Evolutionary conservation across 2,888 invertebrate species (phyloP).

Genomic region (Physocephala rufipes): DNA sequence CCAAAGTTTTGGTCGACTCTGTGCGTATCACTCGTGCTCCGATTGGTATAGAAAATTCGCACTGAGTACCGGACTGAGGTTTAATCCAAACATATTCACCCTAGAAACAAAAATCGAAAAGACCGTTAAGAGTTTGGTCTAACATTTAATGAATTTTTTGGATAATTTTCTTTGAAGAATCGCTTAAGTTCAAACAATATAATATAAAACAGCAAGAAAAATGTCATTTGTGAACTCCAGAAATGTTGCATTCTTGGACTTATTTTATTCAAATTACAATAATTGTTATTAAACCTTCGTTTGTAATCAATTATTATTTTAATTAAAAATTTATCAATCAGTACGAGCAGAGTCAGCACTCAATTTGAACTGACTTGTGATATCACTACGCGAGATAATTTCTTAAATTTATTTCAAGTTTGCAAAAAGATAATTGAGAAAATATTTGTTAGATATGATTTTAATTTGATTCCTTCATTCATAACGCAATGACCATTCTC

Average conservation of each 20-base stretch:
- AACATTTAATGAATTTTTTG: neutral
- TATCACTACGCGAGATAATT: no score
- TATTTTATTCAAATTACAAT: neutral
- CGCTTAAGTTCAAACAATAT: no score
- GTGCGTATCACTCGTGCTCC: slow-evolving; percentile 84
- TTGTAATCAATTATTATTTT: neutral
- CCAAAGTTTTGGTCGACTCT: slow-evolving; percentile 78
- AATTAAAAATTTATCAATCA: no score
- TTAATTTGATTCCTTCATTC: no score
- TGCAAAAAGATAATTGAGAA: no score
- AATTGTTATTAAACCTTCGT: neutral
- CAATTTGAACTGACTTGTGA: no score
- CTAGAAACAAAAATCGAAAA: slow-evolving; percentile 65
- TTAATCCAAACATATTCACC: slow-evolving; percentile 92
- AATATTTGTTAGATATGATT: no score
- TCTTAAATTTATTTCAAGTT: no score
- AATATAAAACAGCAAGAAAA: no score
- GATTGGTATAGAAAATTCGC: slow-evolving; percentile 84
- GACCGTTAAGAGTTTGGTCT: neutral
- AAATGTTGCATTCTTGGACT: neutral
- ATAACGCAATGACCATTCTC: no score
- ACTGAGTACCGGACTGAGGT: slow-evolving; percentile 70
- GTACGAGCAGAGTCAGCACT: no score
- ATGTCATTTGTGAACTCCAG: neutral
- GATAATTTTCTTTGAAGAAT: no score